These are phyloP conservation scores for Corythornis leucogaster DNA, from an alignment of 2,797 vertebrate species.

Conservation along the genomic window DNA sequence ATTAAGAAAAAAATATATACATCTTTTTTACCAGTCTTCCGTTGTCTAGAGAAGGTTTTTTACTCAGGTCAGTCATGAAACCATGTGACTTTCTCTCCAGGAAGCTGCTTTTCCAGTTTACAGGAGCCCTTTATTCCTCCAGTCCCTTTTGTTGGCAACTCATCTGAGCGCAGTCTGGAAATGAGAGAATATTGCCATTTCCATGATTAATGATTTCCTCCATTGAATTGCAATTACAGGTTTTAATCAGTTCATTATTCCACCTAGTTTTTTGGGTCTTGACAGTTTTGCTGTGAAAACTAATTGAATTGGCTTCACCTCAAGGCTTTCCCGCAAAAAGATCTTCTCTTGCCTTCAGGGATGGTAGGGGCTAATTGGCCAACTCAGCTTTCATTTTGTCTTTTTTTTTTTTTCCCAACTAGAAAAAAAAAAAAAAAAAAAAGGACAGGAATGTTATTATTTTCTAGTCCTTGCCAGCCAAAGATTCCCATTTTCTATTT, in stretches of 20 bases:
- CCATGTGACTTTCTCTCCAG: background rate
- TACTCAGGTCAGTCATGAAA: background rate
- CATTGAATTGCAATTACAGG: constrained; percentile 73
- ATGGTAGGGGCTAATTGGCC: constrained; percentile 45
- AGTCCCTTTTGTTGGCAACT: constrained; percentile 11
- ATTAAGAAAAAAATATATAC: background rate
- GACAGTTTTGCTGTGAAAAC: constrained; percentile 67
- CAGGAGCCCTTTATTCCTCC: background rate
- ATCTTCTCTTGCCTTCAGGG: constrained; percentile 51
- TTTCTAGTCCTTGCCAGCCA: background rate
- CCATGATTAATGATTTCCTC: constrained; percentile 73
- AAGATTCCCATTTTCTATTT: background rate
- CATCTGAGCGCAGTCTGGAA: background rate
- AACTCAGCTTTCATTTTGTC: constrained; percentile 44
- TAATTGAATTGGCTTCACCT: constrained; percentile 79
- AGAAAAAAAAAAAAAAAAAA: background rate
- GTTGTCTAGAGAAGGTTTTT: background rate
- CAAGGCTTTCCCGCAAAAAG: constrained; percentile 60
- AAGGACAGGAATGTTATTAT: background rate
- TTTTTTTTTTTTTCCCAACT: background rate
- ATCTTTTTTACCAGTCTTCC: background rate
- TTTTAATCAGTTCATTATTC: constrained; percentile 81
- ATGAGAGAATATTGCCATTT: constrained; percentile 57
- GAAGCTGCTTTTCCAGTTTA: background rate
- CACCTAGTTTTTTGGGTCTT: constrained; percentile 70